These are phyloP conservation scores for Cinclus mexicanus DNA, from an alignment of 2,113 vertebrate species.

Conservation along the genomic window DNA sequence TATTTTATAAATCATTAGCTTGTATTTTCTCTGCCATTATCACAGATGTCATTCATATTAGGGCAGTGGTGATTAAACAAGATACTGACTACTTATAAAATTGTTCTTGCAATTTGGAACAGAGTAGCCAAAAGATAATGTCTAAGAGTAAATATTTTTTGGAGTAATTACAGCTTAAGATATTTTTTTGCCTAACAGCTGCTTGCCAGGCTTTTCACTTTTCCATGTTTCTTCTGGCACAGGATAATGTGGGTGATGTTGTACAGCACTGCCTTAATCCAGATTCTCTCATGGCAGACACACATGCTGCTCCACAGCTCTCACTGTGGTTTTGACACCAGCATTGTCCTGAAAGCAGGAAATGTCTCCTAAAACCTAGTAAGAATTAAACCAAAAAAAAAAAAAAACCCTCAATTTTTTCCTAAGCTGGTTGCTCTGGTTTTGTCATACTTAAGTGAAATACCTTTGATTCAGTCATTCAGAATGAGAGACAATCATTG, in stretches of 20 bases:
- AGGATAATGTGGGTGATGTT: not conserved
- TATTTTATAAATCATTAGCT: not conserved
- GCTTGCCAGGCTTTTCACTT: not conserved
- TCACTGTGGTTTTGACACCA: not conserved
- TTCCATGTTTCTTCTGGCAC: slow-evolving; percentile 12
- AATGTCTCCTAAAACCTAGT: not conserved
- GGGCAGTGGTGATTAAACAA: not conserved
- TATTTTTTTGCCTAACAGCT: slow-evolving; percentile 25
- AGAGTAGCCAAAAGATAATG: not conserved
- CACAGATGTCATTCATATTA: not conserved
- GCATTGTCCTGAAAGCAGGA: not conserved
- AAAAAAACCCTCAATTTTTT: not conserved
- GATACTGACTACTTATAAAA: not conserved
- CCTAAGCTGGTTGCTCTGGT: not conserved
- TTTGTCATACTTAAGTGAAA: not conserved
- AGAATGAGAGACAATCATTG: not conserved
- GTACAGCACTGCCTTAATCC: not conserved
- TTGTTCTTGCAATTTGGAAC: not conserved
- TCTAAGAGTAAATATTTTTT: slow-evolving; percentile 22
- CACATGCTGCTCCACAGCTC: not conserved
- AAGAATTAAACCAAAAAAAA: not conserved
- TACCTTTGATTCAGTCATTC: not conserved
- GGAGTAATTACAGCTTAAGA: not conserved
- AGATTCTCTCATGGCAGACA: not conserved
- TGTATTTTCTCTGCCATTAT: not conserved